Percentiles rank a stretch among this genome's conserved stretches.
Evolutionary conservation across 2,797 vertebrate genomes (phyloP).

Genomic region (Neosilurus hyrtlii): DNA sequence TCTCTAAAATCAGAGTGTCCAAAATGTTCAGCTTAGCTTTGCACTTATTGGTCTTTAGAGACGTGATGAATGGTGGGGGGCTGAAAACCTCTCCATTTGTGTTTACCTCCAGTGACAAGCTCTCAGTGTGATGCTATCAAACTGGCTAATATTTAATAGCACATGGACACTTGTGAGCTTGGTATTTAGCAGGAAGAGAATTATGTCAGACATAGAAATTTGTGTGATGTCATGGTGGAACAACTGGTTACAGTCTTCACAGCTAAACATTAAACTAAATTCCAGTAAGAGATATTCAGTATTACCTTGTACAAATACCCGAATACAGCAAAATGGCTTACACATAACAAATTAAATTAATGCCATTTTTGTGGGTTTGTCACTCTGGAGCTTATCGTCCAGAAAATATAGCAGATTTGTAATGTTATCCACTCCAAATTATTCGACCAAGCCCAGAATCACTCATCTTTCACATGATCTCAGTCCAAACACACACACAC

Average conservation of each 20-base stretch:
- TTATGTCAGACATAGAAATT: neutral
- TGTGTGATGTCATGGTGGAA: neutral
- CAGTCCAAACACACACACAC: neutral
- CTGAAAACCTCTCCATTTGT: neutral
- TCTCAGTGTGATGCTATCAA: neutral
- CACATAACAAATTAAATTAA: neutral
- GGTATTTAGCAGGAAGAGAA: neutral
- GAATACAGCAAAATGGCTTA: neutral
- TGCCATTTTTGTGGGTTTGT: neutral
- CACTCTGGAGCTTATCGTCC: neutral
- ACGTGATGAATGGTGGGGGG: conserved; percentile 1
- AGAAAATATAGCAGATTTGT: neutral
- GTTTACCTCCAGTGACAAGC: neutral
- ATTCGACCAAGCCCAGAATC: conserved; percentile 51
- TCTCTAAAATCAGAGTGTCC: neutral
- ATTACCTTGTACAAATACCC: neutral
- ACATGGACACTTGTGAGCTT: neutral
- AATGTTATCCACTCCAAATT: neutral
- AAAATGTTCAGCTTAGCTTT: neutral
- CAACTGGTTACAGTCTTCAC: neutral
- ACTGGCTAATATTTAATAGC: neutral
- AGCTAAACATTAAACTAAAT: neutral
- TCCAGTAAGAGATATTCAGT: neutral
- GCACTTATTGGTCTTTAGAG: conserved; percentile 1
- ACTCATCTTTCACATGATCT: conserved; percentile 72